phyloP scores from a whole-genome alignment of 2,888 invertebrate species.

The Lamproptera curius region DNA sequence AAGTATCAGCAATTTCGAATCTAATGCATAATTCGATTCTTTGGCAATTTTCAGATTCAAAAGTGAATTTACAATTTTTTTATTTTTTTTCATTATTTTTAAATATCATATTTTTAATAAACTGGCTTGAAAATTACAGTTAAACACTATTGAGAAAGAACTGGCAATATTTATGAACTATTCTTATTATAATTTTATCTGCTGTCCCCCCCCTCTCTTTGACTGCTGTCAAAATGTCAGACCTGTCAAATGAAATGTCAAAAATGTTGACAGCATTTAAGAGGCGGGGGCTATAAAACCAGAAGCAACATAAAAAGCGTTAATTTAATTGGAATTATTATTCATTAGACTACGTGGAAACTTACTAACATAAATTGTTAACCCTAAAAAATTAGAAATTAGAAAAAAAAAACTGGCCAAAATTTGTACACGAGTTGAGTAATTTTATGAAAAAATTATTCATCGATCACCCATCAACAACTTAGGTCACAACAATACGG shows the following conservation, averaged over 20 bases:
- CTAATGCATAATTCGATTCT: conserved; percentile 58
- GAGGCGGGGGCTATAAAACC: conserved; percentile 29
- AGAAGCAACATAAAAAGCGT: conserved; percentile 66
- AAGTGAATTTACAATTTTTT: conserved; percentile 75
- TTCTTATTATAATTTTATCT: conserved; percentile 47
- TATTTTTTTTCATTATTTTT: too few relatives aligned
- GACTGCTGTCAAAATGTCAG: conserved; percentile 32
- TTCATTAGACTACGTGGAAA: conserved; percentile 51
- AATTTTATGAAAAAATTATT: conserved; percentile 13
- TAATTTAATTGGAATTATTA: conserved; percentile 55
- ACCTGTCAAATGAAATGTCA: not conserved
- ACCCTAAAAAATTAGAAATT: conserved; percentile 45
- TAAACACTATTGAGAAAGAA: conserved; percentile 67
- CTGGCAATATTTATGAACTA: conserved; percentile 61
- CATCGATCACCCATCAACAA: too few relatives aligned
- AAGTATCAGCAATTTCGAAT: conserved; percentile 52
- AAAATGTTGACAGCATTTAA: conserved; percentile 26
- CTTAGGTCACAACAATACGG: conserved; percentile 39
- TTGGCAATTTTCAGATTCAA: conserved; percentile 75
- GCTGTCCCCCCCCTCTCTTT: conserved; percentile 33
- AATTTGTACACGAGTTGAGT: conserved; percentile 28
- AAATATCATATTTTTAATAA: too few relatives aligned
- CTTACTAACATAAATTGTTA: conserved; percentile 49
- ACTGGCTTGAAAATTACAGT: conserved; percentile 61
- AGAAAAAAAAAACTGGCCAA: conserved; percentile 68